Base-by-base conservation (phyloP, 2,113 vertebrate genomes). In the Boleophthalmus pectinirostris region DNA sequence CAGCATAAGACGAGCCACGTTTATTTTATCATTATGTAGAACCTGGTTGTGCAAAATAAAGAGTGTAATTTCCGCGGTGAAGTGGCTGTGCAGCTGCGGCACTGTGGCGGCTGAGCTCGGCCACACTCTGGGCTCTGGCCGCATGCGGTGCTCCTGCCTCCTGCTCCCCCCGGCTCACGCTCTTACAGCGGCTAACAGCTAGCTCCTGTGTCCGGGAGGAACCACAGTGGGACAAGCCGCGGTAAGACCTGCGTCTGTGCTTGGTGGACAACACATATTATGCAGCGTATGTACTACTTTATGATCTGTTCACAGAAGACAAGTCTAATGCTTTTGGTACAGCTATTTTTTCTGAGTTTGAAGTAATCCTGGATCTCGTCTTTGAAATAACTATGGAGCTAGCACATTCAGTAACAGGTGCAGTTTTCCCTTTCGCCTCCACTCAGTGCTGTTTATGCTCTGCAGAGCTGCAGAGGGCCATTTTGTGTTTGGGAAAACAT, bases 1-100 rank as follows among this genome's bases (percentile, higher is more conserved):
- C 47, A 21, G 51, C 51, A 8, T 54, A 33, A 61, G 23, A 29
- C 9, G 14, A 61, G n/a, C 35, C 43, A 7, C 47, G 18, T 68
- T 64, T 4, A 57, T 35, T 75, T 66, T 64, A 72, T 9, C 60
- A 54, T 47, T 54, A 72, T 20, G 56, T 29, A n/a, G n/a, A 13
- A 21, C 18, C 64, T 51, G 1, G 13, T 69, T 7, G 46, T 67
- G 10, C 8, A n/a, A 16, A 53, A 69, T 64, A 5, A 72, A n/a
- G 78, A 85, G 80, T 79, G 73, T 23, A 61, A 73, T 90, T 89
- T 89, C 86, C 87, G 85, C 82, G 87, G 87, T 80, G 77, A 80
- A 85, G 80, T 68, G 58, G 66, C 24, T 15, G 13, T 65, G 53
- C 64, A 77, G 77, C 80, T 86, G 79, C 75, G 54, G 78, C 60